These are phyloP conservation scores for Caenorhabditis sp. DNA, from an alignment of 2,888 invertebrate genomes.

Conservation along the genomic window DNA sequence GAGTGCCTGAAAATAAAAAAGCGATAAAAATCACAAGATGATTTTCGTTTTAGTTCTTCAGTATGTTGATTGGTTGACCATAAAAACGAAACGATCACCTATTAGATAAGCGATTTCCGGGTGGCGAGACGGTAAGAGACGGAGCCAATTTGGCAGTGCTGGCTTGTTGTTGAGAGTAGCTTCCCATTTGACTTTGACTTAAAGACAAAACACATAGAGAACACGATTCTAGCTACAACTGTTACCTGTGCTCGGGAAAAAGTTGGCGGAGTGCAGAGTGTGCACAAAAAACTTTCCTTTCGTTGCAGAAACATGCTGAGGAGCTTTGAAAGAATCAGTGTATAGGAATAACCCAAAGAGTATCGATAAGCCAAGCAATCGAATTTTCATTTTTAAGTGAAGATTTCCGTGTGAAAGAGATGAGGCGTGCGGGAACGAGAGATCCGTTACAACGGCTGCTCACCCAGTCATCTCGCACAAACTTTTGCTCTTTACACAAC, in stretches of 20 bases:
- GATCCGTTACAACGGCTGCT: constrained; percentile 60
- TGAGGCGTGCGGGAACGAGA: constrained; percentile 57
- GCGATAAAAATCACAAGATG: constrained; percentile 48
- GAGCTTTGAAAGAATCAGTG: constrained; percentile 36
- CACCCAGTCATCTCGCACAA: constrained; percentile 26
- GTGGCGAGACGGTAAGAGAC: constrained; percentile 78
- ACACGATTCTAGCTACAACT: not conserved
- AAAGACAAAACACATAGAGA: constrained; percentile 6
- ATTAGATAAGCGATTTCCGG: constrained; percentile 80
- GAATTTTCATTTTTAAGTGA: constrained; percentile 61
- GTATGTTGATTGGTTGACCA: constrained; percentile 28
- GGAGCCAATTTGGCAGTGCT: constrained; percentile 80
- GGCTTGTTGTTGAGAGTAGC: constrained; percentile 80
- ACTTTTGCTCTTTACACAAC: constrained; percentile 62
- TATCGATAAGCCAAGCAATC: constrained; percentile 40
- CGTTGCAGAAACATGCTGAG: constrained; percentile 66
- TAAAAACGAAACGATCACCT: constrained; percentile 50
- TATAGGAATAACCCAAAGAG: constrained; percentile 8
- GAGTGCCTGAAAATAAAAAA: constrained; percentile 72
- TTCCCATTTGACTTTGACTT: constrained; percentile 82
- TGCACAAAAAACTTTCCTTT: constrained; percentile 79
- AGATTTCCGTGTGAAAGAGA: constrained; percentile 59
- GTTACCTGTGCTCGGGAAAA: constrained; percentile 79
- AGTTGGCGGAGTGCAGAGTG: constrained; percentile 80
- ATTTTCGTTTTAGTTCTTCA: constrained; percentile 16